Evolutionary conservation across 2,113 vertebrate genomes (phyloP).

Genomic region (Phylloscopus trochilus): DNA sequence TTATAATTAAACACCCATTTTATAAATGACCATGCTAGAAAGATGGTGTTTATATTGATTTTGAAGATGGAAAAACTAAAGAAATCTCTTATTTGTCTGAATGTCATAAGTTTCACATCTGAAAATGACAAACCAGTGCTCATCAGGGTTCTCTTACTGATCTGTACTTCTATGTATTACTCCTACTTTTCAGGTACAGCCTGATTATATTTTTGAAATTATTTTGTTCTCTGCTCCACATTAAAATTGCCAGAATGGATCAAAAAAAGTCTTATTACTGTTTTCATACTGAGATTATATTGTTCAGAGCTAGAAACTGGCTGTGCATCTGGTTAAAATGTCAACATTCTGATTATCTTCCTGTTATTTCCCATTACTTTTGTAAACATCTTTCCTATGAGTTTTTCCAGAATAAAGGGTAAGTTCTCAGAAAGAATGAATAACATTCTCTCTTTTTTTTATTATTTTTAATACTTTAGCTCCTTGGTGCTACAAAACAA

Average conservation of each 20-base stretch:
- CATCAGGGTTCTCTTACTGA: not conserved
- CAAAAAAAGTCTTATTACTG: not conserved
- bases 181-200: not conserved
- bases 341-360: not conserved
- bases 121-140: not conserved
- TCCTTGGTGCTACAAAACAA: not conserved
- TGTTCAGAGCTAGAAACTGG: not conserved
- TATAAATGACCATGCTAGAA: not conserved
- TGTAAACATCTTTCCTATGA: not conserved
- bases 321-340: not conserved
- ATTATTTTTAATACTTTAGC: not conserved
- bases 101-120: not conserved
- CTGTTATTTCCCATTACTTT: conserved; percentile 1
- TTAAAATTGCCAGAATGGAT: not conserved
- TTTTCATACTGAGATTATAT: not conserved
- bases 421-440: not conserved
- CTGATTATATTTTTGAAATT: not conserved
- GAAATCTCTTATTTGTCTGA: not conserved
- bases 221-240: not conserved
- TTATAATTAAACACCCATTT: not conserved
- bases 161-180: not conserved
- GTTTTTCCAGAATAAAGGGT: not conserved
- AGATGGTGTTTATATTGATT: not conserved
- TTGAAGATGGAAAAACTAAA: not conserved
- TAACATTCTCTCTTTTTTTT: fast-evolving